Conservation (phyloP, 2,113 vertebrate species). For the Zosterops japonicus region DNA sequence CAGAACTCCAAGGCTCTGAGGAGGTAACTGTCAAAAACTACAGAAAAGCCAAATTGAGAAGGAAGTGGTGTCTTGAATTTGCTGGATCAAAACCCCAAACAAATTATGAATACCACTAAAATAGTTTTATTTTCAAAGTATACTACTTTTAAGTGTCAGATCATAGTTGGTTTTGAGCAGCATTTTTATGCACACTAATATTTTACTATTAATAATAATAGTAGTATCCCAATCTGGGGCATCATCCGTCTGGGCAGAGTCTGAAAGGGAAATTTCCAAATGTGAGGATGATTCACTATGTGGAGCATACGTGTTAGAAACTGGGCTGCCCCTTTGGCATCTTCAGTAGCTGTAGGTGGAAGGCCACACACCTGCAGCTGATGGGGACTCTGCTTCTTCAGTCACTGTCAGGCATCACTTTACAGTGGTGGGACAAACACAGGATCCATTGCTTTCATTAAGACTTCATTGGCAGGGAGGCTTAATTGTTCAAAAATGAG, state of each 20-base stretch:
- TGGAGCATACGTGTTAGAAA: not conserved
- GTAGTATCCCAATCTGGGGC: too few relatives aligned
- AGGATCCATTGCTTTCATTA: not conserved
- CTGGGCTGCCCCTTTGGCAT: not conserved
- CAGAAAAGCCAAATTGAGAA: not conserved
- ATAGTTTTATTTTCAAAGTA: not conserved
- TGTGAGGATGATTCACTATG: rapidly evolving
- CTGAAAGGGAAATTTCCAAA: not conserved
- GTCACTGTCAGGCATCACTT: not conserved
- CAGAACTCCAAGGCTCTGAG: not conserved
- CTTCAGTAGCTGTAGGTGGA: not conserved
- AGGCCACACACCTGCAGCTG: not conserved
- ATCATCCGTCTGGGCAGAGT: not conserved
- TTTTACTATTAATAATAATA: not conserved
- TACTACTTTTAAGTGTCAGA: not conserved
- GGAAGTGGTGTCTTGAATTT: not conserved
- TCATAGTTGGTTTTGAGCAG: not conserved
- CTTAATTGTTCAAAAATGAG: conserved; percentile 23
- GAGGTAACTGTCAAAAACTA: not conserved
- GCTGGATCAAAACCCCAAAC: not conserved
- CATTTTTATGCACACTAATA: not conserved
- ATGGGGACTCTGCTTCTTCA: not conserved
- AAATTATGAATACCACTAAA: not conserved
- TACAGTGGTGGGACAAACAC: not conserved
- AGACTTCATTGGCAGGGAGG: not conserved